Base-by-base conservation (phyloP, 30 jellyfish, hydroid and myxozoan species). In the Mastigias papua region DNA sequence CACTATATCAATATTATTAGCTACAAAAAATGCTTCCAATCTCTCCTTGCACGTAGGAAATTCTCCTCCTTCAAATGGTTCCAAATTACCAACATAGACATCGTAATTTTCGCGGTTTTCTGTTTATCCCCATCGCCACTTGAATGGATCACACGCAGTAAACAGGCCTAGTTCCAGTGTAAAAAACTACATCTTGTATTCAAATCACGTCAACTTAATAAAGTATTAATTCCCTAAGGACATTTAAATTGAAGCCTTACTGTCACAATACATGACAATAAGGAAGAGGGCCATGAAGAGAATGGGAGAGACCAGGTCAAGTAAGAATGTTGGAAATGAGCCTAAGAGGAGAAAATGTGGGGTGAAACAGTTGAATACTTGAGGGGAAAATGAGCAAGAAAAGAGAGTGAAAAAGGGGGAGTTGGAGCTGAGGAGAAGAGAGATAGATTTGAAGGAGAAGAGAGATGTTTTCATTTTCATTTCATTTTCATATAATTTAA, bases 111-210 rank as follows among this genome's bases (percentile, higher is more conserved):
- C 80, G 67, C 58, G 5, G 49, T 2, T 69, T 69, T 9, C 80
- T 5, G 67, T 69, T 69, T 69, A 69, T 69, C 80, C 67, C 23
- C 67, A 66, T 69, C 80, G 80, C 80, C 80, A 69, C 68, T 69
- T 69, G 80, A 23, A 69, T 69, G 23, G 80, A 69, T 69, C 80
- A 37, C 27, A 69, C 7, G 72, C 80, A 69, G 80, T 69, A 30
- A 69, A 69, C 67, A 71, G 67, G 67, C 83, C 83, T 71, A 71
- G 83, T 73, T 71, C 83, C 35, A 35, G 72, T 73, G 83, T 71
- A 71, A 35, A 71, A 73, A 71, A 71, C 67, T 71, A 22, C 22
- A 25, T 71, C 83, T 32, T 71, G 66, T 37, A 10, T 11, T 71
- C 30, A 65, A 71, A 31, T 71, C 27, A 71, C 83, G 28, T 35